Conservation (phyloP, 1,140 invertebrate species). For the Drosophila subpulchrella region DNA sequence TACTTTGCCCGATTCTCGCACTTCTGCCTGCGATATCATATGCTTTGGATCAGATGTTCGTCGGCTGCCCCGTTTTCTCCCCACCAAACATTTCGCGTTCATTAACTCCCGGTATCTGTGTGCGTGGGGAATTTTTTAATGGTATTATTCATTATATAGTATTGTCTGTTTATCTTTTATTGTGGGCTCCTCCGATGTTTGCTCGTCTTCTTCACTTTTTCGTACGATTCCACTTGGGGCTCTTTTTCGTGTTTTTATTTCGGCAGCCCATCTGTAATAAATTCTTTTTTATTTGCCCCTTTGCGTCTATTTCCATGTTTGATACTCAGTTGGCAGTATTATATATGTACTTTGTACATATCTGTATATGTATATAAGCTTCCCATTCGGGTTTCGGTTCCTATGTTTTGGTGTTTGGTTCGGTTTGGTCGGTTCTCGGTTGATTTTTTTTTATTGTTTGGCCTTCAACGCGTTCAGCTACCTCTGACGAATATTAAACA, state of each 20-base stretch:
- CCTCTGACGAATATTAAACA: slow-evolving; percentile 82
- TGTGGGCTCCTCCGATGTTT: slow-evolving; percentile 55
- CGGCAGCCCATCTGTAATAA: slow-evolving; percentile 73
- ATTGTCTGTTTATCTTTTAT: slow-evolving; percentile 42
- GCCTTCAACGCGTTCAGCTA: slow-evolving; percentile 78
- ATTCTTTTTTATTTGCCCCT: slow-evolving; percentile 52
- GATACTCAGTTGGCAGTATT: slow-evolving; percentile 9
- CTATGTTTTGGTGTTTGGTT: slow-evolving; percentile 46
- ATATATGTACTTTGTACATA: slow-evolving; percentile 18
- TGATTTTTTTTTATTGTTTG: slow-evolving; percentile 62
- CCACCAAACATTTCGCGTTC: slow-evolving; percentile 64
- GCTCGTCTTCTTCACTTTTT: slow-evolving; percentile 57
- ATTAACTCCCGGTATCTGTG: slow-evolving; percentile 49
- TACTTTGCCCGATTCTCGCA: slow-evolving; percentile 12
- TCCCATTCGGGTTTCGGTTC: slow-evolving; percentile 53
- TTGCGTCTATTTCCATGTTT: slow-evolving; percentile 50
- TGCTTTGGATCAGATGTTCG: slow-evolving; percentile 70
- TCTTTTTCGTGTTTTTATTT: slow-evolving; percentile 20
- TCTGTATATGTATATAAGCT: slow-evolving; percentile 36
- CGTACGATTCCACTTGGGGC: slow-evolving; percentile 57
- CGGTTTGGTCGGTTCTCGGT: slow-evolving; percentile 21
- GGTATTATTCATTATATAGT: slow-evolving; percentile 58
- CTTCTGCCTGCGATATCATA: slow-evolving; percentile 42
- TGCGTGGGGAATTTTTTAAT: slow-evolving; percentile 36
- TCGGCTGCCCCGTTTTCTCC: slow-evolving; percentile 8